Conservation (phyloP, 2,797 vertebrate species). For the Rhincodon typus region DNA sequence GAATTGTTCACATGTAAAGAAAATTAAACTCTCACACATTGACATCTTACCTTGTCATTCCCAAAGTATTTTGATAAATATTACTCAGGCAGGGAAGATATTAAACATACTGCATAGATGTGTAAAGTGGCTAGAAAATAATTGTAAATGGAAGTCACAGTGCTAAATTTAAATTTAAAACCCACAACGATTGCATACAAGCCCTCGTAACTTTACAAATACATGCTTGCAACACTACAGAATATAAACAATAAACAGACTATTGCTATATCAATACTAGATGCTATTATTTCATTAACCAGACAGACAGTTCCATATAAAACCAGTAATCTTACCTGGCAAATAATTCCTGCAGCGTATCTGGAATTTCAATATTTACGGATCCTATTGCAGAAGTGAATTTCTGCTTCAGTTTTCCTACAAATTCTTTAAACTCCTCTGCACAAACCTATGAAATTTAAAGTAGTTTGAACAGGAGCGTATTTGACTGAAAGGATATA, state of each 20-base stretch:
- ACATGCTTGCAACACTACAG: background rate
- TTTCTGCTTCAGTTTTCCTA: constrained; percentile 74
- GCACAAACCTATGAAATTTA: constrained; percentile 68
- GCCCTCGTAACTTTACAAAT: background rate
- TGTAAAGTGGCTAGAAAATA: background rate
- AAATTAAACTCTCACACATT: background rate
- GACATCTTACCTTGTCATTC: background rate
- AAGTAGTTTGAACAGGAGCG: background rate
- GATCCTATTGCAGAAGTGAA: constrained; percentile 68
- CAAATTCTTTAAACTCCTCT: constrained; percentile 73
- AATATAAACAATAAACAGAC: background rate
- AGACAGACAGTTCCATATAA: background rate
- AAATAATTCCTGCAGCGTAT: constrained; percentile 76
- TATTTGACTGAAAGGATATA: background rate
- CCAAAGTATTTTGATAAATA: background rate
- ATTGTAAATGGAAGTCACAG: background rate
- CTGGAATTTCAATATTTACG: constrained; percentile 63
- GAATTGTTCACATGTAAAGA: background rate
- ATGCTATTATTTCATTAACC: background rate
- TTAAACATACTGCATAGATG: background rate
- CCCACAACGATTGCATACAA: background rate
- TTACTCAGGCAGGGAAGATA: too few species aligned
- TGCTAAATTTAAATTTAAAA: background rate
- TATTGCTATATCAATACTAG: too few species aligned
- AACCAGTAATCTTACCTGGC: constrained; percentile 57